Base-by-base conservation (phyloP, 2,888 invertebrate genomes). In the Entomobrya multifasciata region DNA sequence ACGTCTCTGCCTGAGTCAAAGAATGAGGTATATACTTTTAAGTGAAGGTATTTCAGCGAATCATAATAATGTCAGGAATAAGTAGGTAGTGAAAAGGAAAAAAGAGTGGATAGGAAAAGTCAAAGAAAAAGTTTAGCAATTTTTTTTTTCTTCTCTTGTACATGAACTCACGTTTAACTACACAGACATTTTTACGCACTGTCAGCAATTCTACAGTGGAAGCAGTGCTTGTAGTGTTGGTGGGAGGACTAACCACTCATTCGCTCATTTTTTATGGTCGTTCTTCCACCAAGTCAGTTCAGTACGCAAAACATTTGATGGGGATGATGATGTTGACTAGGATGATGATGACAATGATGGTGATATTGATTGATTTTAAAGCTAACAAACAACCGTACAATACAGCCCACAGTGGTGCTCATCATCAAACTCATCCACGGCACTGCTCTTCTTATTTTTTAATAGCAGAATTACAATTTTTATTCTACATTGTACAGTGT, bases 401-500 rank as follows among this genome's bases (percentile, higher is more conserved):
- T 36, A 41, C 36, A 17, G n/a, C 60, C 25, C 13, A 20, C 5
- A 57, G 20, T 4, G 20, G 8, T 25, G 2, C 22, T 25, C 22
- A 57, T 22, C 57, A 57, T 57, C 22, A 60, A 15, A 27, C 15
- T 60, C 36, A 36, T 36, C 36, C 36, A 36, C 36, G 8, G 36
- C 8, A 36, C 27, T 30, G 27, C 27, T 60, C 15, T 22, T 27
- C 10, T 60, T 60, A 60, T 60, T 60, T 17, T 27, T 27, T 60
- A 60, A 25, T 15, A 60, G 15, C 15, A 3, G 13, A 36, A 36
- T 36, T 6, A 36, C 36, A 36, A 36, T 6, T 36, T 36, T 36
- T 36, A 36, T 8, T n/a, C n/a, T 62, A 27, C 62, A 13, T 30
- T 65, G 20, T 17, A 11, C 93, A 98, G 98, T 98, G 92, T 97